Evolutionary conservation across 2,113 vertebrate genomes (phyloP).

Genomic region (Elachura formosa): DNA sequence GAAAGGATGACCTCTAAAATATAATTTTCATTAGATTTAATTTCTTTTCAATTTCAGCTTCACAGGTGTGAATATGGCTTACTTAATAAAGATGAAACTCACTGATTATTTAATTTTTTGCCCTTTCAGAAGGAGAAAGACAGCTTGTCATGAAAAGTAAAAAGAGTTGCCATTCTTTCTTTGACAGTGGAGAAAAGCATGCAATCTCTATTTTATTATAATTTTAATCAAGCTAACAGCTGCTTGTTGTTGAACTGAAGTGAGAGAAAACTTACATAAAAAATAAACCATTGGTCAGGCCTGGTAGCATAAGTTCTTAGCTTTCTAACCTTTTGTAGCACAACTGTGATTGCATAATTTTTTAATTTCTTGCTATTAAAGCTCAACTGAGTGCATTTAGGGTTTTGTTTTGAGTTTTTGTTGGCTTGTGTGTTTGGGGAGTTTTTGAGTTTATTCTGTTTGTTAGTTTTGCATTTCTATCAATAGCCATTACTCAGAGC

Average conservation of each 20-base stretch:
- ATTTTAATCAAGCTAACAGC: neutral
- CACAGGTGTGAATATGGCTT: neutral
- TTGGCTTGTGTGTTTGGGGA: neutral
- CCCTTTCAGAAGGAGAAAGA: neutral
- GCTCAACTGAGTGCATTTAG: neutral
- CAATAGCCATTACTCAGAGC: neutral
- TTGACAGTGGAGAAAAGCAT: neutral
- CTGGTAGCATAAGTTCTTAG: neutral
- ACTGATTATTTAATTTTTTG: neutral
- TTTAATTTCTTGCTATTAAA: neutral
- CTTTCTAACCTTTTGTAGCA: neutral
- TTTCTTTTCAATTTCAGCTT: neutral
- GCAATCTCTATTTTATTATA: neutral
- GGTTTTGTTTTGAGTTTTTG: neutral
- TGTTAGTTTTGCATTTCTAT: neutral
- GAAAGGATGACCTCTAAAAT: neutral
- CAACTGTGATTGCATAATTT: neutral
- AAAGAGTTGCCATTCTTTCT: neutral
- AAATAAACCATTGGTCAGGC: neutral
- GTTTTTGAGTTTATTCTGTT: neutral
- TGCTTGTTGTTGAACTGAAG: neutral
- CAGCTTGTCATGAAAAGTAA: neutral
- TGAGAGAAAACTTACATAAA: neutral
- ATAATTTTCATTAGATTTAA: neutral
- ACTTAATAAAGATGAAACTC: neutral